phyloP scores from a whole-genome alignment of 1,140 invertebrate species.

The Lanistes nyassanus region DNA sequence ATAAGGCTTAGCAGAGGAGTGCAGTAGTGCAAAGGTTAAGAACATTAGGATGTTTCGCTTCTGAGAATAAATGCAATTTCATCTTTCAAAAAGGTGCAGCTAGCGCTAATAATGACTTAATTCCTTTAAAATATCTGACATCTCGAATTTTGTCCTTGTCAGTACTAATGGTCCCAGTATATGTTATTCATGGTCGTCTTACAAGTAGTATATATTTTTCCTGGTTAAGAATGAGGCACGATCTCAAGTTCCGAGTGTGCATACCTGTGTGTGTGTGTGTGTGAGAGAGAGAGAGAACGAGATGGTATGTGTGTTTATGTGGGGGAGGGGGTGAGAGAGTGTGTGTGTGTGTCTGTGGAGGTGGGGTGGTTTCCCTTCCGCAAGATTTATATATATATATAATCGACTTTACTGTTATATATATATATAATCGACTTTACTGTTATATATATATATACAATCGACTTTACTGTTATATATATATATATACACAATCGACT shows the following conservation, averaged over 20 bases:
- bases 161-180: not conserved
- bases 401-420: no score
- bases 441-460: no score
- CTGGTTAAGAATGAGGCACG: not conserved
- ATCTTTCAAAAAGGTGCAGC: not conserved
- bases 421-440: no score
- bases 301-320: constrained; percentile 8
- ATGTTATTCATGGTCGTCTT: not conserved
- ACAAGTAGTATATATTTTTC: not conserved
- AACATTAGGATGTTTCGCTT: no score
- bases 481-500: not conserved
- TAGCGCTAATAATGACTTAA: not conserved
- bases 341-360: not conserved
- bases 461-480: no score
- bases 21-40: no score
- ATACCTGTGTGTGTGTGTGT: not conserved
- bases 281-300: not conserved
- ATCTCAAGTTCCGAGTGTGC: not conserved
- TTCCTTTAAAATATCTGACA: no score
- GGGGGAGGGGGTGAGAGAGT: no score
- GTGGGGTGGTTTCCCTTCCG: not conserved
- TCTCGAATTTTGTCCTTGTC: not conserved
- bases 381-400: not conserved
- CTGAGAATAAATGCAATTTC: no score
- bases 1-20: no score